Base-by-base conservation (phyloP, 2,113 vertebrate genomes). In the Circaetus cinerascens region DNA sequence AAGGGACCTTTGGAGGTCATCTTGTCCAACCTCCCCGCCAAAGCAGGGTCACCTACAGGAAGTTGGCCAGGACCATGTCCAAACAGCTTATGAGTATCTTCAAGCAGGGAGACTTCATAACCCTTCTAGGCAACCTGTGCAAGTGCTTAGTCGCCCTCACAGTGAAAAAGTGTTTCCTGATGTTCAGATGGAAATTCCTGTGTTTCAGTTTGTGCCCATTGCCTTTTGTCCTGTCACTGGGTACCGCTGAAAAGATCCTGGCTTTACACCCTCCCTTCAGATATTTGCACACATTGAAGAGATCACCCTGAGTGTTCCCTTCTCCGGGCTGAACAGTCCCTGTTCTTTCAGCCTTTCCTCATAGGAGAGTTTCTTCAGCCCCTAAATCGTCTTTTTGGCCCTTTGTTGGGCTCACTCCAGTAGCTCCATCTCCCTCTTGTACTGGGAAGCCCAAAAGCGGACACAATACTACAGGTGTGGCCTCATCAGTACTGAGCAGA, bases 181-280 rank as follows among this genome's bases (percentile, higher is more conserved):
- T 53, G 23, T 57, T 75, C 25, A 40, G 8, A 25, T 38, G 8
- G 19, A 74, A 51, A 10, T 43, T 38, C 5, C 15, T 38, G 6
- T 22, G 8, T 50, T 88, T 60, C 30, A 21, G 2, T 62, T 53
- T 62, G 7, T 60, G 18, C 14, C 26, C 5, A 8, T 5, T 48
- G 26, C 14, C n/a, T 75, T 15, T 71, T 40, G 11, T 56, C 2
- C 0, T 51, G 15, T 32, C 30, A 27, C 18, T 27, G 7, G 13
- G 3, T 0, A 0, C 11, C 5, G 23, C 18, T 66, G 56, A 67
- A 51, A 71, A 57, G 10, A 43, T 0, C 11, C 20, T 59, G 6
- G 5, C 2, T 80, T 62, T 57, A 17, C 32, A 21, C 10, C 9
- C 6, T 9, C 5, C 21, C 3, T 21, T 32, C 13, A 48, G 13